phyloP scores from a whole-genome alignment of 2,113 vertebrate genomes.

The Gracilinanus agilis region DNA sequence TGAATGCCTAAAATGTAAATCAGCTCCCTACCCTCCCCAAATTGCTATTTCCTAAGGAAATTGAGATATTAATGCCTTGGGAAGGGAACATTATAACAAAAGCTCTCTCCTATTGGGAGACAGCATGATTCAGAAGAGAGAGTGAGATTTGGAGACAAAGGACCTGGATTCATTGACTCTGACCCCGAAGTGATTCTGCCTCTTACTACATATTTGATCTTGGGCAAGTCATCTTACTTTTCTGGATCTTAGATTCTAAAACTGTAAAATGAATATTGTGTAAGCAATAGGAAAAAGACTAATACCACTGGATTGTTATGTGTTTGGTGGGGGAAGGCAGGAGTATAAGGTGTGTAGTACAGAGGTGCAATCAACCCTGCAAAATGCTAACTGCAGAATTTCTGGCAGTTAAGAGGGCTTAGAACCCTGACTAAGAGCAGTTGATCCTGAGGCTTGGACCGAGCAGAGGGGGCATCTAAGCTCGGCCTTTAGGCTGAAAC shows the following conservation, averaged over 20 bases:
- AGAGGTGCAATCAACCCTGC: too few species aligned
- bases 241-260: not conserved
- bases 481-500: too few species aligned
- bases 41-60: constrained; percentile 27
- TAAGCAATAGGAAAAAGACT: not conserved
- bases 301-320: not conserved
- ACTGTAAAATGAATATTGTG: not conserved
- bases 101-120: not conserved
- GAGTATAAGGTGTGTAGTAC: too few species aligned
- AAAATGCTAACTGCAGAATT: too few species aligned
- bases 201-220: not conserved
- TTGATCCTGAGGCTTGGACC: too few species aligned
- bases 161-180: not conserved
- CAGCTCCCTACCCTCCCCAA: not conserved
- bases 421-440: too few species aligned
- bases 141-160: not conserved
- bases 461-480: too few species aligned
- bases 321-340: not conserved
- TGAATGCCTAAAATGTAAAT: not conserved
- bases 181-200: not conserved
- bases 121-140: not conserved
- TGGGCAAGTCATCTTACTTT: not conserved
- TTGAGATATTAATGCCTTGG: constrained; percentile 17
- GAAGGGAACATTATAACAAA: not conserved
- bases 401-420: too few species aligned